Base-by-base conservation (phyloP, 2,113 vertebrate genomes). In the Sebastes schlegelii region DNA sequence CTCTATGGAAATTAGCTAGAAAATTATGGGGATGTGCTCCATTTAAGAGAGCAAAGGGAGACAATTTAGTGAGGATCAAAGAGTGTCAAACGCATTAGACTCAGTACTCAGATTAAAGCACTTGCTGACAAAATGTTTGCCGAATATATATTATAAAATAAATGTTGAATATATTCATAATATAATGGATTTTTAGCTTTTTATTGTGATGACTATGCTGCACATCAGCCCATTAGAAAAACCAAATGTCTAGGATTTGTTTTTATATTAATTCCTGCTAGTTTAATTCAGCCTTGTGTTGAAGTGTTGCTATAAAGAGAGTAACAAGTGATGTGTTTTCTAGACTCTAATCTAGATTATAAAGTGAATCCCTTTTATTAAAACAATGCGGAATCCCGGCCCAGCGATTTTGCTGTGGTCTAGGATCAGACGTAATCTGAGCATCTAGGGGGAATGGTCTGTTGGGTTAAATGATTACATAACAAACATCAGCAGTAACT, bases 391-490 rank as follows among this genome's bases (percentile, higher is more conserved):
- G 14, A 40, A 43, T 48, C 14, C 45, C 1, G 1, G 58, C 13
- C 16, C 6, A 1, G 23, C 45, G 79, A 77, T 46, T 65, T 79
- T 12, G 60, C 68, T 55, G 34, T 1, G 26, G 64, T 54, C 26
- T 6, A 16, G 64, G 80, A 86, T 87, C 68, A 74, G 57, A n/a
- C 5, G 7, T 86, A 70, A 88, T 84, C 84, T 77, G 87, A 84
- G 85, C 60, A 72, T 88, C 52, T 5, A 73, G 51, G 51, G 58
- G 58, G 51, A 60, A 49, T 14, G 42, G 23, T 19, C n/a, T 46
- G 62, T n/a, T 14, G 68, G 67, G 71, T 63, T 45, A 23, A 65
- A 74, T 43, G 21, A 62, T 88, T 87, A 83, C 79, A 61, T 84
- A 85, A 88, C 42, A 0, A 42, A 10, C 21, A 10, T 11, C 48